Percentiles rank a stretch among this genome's conserved stretches.
phyloP scores from a whole-genome alignment of 2,113 vertebrate genomes.

The Podocnemis expansa region DNA sequence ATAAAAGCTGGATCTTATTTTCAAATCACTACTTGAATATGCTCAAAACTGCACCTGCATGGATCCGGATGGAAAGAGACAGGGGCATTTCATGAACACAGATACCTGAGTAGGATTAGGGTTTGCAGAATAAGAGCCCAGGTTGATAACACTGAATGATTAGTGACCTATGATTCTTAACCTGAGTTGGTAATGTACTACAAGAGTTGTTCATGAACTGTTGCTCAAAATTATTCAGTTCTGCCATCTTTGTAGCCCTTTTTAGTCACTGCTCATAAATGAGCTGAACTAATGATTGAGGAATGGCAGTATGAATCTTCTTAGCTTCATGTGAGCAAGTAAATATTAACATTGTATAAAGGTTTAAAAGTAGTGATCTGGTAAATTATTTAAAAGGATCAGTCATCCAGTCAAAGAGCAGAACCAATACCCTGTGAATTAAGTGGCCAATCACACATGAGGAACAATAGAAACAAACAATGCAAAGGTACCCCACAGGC shows the following conservation, averaged over 20 bases:
- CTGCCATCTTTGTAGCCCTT: background rate
- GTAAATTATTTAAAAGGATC: background rate
- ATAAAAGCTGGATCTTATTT: background rate
- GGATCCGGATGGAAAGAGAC: background rate
- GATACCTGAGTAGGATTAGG: background rate
- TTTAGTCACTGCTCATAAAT: background rate
- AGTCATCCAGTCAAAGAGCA: background rate
- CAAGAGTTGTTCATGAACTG: background rate
- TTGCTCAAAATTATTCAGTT: background rate
- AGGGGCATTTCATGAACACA: background rate
- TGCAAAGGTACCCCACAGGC: slow-evolving; percentile 16
- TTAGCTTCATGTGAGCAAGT: background rate
- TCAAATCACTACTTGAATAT: background rate
- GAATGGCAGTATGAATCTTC: background rate
- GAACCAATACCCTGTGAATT: background rate
- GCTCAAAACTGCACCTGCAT: background rate
- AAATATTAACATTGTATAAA: accelerated
- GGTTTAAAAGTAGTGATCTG: too few relatives aligned
- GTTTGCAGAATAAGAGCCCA: accelerated
- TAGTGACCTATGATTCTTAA: background rate
- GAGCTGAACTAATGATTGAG: background rate
- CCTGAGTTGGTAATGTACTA: background rate
- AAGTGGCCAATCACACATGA: background rate
- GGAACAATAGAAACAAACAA: slow-evolving; percentile 41
- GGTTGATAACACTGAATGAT: background rate